These are phyloP conservation scores for Luehdorfia chinensis DNA, from an alignment of 1,140 invertebrate genomes.

Conservation along the genomic window DNA sequence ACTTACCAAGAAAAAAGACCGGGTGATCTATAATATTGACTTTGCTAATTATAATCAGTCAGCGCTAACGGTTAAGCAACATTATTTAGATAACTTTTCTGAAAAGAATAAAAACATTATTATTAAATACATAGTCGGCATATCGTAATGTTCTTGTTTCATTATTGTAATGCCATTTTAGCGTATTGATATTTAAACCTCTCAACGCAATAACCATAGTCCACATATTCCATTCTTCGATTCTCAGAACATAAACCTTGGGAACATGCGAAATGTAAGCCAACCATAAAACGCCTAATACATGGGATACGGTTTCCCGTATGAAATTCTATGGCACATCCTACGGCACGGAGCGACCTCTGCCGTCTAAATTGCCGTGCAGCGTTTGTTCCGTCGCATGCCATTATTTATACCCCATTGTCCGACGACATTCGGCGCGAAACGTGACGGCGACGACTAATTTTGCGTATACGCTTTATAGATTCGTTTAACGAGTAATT, in stretches of 20 bases:
- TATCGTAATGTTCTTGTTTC: no score
- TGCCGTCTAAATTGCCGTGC: constrained; percentile 21
- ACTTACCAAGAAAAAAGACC: no score
- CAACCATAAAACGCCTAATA: constrained; percentile 16
- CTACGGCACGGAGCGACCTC: constrained; percentile 24
- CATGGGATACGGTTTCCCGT: constrained; percentile 7
- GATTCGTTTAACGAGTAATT: not conserved
- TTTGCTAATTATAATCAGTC: no score
- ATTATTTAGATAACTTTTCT: no score
- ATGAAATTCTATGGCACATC: constrained; percentile 27
- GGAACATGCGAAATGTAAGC: constrained; percentile 3
- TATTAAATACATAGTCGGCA: no score
- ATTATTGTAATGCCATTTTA: no score
- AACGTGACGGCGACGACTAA: constrained; percentile 22
- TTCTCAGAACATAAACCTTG: not conserved
- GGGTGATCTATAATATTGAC: no score
- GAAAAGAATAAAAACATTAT: no score
- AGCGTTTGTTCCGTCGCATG: constrained; percentile 19
- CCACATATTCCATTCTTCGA: not conserved
- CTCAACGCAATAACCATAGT: constrained; percentile 4
- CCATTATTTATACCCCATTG: constrained; percentile 44
- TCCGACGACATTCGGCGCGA: constrained; percentile 21
- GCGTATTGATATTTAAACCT: no score
- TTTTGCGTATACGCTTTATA: constrained; percentile 5
- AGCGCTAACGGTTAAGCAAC: no score